Evolutionary conservation across 1,140 invertebrate genomes (phyloP), one percentile per base, ranked within the genome.

Genomic region (Schmidtea mediterranea): DNA sequence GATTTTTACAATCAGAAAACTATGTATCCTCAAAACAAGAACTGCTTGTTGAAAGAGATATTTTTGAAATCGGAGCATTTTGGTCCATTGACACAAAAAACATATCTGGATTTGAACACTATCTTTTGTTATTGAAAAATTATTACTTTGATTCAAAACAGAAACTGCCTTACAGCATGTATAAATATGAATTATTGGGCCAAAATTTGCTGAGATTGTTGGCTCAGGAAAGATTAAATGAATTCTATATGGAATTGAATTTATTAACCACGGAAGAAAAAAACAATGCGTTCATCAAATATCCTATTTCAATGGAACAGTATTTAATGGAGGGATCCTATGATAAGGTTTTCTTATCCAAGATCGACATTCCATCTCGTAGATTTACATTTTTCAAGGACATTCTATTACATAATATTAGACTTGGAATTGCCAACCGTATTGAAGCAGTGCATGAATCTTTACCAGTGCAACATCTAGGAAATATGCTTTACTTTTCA

Each of bases 271-370:
- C 82, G 46, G 79, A 95, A 56, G n/a, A n/a, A n/a, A 78, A 89
- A 61, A 59, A 53, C 18, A 89, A 95, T 62, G 75, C 83, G 45
- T 97, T 90, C 62, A 89, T 98, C 32, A 74, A 76, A 53, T 84
- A 92, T 63, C 86, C 90, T 0, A 71, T 97, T 0, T 82, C 81
- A 26, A 71, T 98, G 53, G 90, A 98, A 59, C 90, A 97, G 60
- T 94, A 87, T 67, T 71, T 97, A 38, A 97, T 97, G 87, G 92
- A 97, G 67, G 90, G 90, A 23, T 86, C 82, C 51, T 98, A 95
- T 59, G 95, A 95, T 62, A 97, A 97, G 69, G 79, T 82, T 49
- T 82, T 82, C 59, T 62, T 81, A 39, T 78, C 78, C 2, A 76
- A 87, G 69, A 81, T 76, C 38, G 87, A 87, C 67, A 84, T 94